Base-by-base conservation (phyloP, 2,113 vertebrate genomes). In the Centropus bengalensis region DNA sequence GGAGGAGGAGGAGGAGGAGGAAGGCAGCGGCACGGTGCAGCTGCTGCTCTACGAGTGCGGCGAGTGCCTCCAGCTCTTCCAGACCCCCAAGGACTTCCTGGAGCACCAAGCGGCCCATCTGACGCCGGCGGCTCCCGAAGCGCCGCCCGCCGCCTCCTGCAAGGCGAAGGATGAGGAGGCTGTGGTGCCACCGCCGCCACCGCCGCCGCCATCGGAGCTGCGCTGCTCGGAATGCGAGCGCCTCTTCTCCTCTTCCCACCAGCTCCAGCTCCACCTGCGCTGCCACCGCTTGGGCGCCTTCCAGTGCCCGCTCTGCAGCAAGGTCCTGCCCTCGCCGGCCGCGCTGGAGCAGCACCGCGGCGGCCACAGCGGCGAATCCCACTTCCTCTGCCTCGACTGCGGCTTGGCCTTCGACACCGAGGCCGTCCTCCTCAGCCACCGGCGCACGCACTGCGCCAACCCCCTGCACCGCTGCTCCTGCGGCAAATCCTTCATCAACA, bases 401-500 rank as follows among this genome's bases (percentile, higher is more conserved):
- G 99, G 99, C 44, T 97, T 98, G 26, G 98, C 98, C 89, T 99
- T 99, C 20, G 97, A 98, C 86, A 96, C 98, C 6, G 99, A 99
- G 85, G 96, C 98, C 5, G 98, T 99, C 73, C 98, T 99, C 2
- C 97, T 99, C 42, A 96, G 98, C 33, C 99, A 99, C 88, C 98
- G 99, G 30, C 98, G 98, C 73, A 98, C 97, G 15, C 98, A 98
- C 30, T 98, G 98, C 9, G 96, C 98, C 51, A 98, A 99, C 64
- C 98, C 99, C 11, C 96, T 99, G 38, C 99, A 99, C 88, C 98
- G 98, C 8, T 99, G 99, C 97, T 97, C 99, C 6, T 99, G 99
- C 10, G 99, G 99, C 17, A 98, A 99, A 91, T 98, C 98, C 81
- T 99, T 99, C 83, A 97, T 99, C 49, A 99, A 99, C 95, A 99